Base-by-base conservation (phyloP, 2,797 vertebrate species). In the Melanotaenia trifasciata region DNA sequence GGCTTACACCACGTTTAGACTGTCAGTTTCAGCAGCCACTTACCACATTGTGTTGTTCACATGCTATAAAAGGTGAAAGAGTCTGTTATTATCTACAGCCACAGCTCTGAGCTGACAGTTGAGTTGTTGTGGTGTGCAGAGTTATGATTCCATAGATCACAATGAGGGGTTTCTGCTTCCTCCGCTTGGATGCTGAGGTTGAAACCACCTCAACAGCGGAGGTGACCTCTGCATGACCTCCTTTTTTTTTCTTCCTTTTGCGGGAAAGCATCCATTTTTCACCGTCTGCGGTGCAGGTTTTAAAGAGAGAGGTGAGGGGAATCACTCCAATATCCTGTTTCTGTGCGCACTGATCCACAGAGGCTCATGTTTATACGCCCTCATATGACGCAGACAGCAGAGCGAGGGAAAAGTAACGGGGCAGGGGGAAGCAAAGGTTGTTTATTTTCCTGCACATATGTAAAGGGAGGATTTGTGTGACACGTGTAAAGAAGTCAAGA, bases 301-400 rank as follows among this genome's bases (percentile, higher is more conserved):
- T 74, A 79, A 76, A 71, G 59, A 61, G 57, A 87, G 80, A 83
- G 74, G 78, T 77, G 82, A 78, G 40, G 70, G 64, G 84, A 86
- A 91, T 85, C 83, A 22, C 75, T 83, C 86, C 87, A 83, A 82
- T 90, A 87, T 90, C 84, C 87, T 87, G 84, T 88, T 69, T 69
- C 35, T 79, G 67, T 82, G 86, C 20, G 20, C 85, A 40, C 66
- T 80, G 84, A 87, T 90, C 88, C 85, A 67, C 78, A 64, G 28
- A 58, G 66, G 72, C 64, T 87, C 45, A 20, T 89, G 86, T 93
- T 90, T 89, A 77, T 79, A 76, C 66, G 77, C 73, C 81, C 83
- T 84, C 74, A 76, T 81, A 69, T 69, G 82, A 82, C 64, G 68
- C 59, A 72, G 70, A 56, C 38, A 73, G 62, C 33, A 80, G 64